Base-by-base conservation (phyloP, 2,888 invertebrate species). In the Brassicogethes aeneus region DNA sequence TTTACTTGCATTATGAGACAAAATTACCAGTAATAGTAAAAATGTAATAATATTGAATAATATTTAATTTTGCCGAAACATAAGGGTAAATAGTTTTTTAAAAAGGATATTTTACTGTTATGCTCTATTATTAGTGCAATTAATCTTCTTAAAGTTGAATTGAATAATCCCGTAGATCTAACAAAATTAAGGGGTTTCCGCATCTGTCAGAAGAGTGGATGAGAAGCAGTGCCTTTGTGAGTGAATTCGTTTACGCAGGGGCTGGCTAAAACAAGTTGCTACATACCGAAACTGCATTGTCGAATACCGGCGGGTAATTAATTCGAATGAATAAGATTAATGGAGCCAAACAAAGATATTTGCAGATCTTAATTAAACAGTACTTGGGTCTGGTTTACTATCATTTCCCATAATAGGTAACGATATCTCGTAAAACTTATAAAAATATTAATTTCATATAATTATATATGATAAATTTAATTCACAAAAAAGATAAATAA, bases 271-370 rank as follows among this genome's bases (percentile, higher is more conserved):
- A 45, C 43, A 45, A 44, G 39, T 37, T 43, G 42, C 39, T 38
- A 42, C 35, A 44, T 44, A 41, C 48, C 48, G 44, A 46, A 43
- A 49, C 41, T 41, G 49, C 46, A 48, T 48, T 50, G 50, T 52
- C 45, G 44, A 51, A 43, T 39, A 39, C 45, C 45, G 41, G 46
- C 41, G 30, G 43, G 45, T 50, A 50, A 52, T 52, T 54, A 54
- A 51, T 52, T 51, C 46, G 45, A 45, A 52, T 49, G 50, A 54
- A 54, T 50, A 52, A 52, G 54, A 54, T 54, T 51, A 52, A 54
- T 54, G 47, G 51, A 51, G 45, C 48, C 37, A 46, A 49, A 51
- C 50, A 51, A 48, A 52, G 52, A 50, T 51, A 52, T 50, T 48
- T 47, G 45, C 46, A 43, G 43, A 48, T 50, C 50, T 54, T 54